These are phyloP conservation scores for Ginglymostoma cirratum DNA, from an alignment of 2,113 vertebrate genomes.

Conservation along the genomic window DNA sequence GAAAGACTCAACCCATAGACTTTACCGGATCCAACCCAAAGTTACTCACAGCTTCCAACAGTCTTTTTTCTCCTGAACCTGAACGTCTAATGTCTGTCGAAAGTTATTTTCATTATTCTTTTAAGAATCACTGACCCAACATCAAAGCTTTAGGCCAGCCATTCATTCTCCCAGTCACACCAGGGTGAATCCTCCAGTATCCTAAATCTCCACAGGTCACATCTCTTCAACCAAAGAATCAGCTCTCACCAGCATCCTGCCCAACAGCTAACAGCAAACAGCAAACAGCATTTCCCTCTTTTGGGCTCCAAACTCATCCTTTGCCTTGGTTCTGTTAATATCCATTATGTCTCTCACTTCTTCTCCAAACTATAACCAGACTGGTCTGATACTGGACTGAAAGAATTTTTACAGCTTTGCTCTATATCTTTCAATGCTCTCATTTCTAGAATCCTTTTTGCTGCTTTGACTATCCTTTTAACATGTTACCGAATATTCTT, in stretches of 20 bases:
- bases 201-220: background rate
- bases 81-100: background rate
- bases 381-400: background rate
- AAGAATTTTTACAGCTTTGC: background rate
- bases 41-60: background rate
- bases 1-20: background rate
- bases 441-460: background rate
- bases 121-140: background rate
- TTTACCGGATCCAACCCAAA: background rate
- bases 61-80: background rate
- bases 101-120: background rate
- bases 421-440: background rate
- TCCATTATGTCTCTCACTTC: background rate
- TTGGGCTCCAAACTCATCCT: background rate
- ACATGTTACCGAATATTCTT: background rate
- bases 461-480: background rate
- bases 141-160: too few species aligned
- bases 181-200: background rate
- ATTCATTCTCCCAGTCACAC: background rate
- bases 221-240: background rate
- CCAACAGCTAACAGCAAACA: background rate
- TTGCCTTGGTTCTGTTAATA: background rate
- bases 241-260: background rate
- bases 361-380: background rate
- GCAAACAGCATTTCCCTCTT: background rate